Evolutionary conservation across 2,113 vertebrate species (phyloP), one percentile per base, ranked within the genome.

Genomic region (Pantherophis guttatus): DNA sequence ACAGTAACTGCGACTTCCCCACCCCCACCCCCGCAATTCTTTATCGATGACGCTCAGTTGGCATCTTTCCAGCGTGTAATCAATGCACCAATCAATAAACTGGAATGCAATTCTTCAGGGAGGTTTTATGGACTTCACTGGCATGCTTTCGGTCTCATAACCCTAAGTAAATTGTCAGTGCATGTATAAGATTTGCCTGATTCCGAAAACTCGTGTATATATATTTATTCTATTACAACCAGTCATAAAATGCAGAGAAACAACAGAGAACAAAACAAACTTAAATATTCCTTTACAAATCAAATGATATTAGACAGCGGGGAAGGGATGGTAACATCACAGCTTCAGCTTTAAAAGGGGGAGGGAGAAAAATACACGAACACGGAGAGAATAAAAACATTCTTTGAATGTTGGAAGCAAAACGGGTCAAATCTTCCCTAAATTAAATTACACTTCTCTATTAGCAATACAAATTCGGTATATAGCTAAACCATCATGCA

Each of bases 371-470:
- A 5, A 44, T 58, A 53, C 52, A 19, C 50, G 8, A 53, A 53
- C 8, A 90, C 39, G 13, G 85, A 87, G 53, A 29, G 26, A 26
- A 65, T n/a, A 23, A 7, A 75, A 89, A 70, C 26, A 95, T 93
- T 95, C 91, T 96, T 95, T 94, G 85, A 93, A 96, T 75, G 50
- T 92, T 91, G 33, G 95, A 97, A 97, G 93, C 95, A 94, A 97
- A 95, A 96, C 94, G 55, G 50, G 55, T 48, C 95, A 97, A 96
- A 96, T 95, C 96, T 91, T 86, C 48, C 3, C 85, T 9, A 65
- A 94, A 96, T 94, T 94, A 94, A 96, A 96, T 97, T 95, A 97
- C 94, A 62, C 8, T 87, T 19, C 24, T 96, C 91, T 94, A 97
- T 96, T 95, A 97, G 96, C 95, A 94, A 87, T 59, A 90, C 91